Conservation (phyloP, 2,888 invertebrate genomes). For the Marronus borbonicus region DNA sequence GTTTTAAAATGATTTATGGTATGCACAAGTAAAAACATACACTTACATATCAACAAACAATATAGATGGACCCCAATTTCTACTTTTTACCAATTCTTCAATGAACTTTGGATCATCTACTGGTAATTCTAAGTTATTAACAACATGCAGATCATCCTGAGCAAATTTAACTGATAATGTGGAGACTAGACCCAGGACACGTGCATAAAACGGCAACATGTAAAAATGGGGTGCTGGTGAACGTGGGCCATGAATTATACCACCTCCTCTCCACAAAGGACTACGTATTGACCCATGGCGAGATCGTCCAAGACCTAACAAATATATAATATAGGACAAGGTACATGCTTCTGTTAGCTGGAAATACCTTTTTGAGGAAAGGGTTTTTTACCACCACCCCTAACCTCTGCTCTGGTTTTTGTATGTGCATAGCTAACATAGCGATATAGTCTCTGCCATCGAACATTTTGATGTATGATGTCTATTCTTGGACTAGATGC, state of each 20-base stretch:
- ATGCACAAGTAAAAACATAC: neutral
- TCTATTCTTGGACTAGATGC: conserved; percentile 89
- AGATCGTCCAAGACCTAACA: conserved; percentile 79
- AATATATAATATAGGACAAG: neutral
- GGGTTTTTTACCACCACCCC: conserved; percentile 93
- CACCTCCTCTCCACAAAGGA: conserved; percentile 89
- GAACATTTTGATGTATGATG: conserved; percentile 86
- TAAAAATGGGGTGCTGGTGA: conserved; percentile 93
- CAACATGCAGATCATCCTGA: conserved; percentile 95
- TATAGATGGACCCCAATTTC: conserved; percentile 97
- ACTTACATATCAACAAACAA: conserved; percentile 93
- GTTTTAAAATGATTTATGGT: conserved; percentile 54
- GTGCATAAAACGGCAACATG: conserved; percentile 87
- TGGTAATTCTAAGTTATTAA: conserved; percentile 89
- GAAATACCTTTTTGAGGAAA: conserved; percentile 94
- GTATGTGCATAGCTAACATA: conserved; percentile 86
- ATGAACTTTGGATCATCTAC: conserved; percentile 85
- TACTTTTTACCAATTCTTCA: conserved; percentile 83
- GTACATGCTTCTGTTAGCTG: no score
- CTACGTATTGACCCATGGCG: conserved; percentile 94
- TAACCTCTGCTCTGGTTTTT: conserved; percentile 87
- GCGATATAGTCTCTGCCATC: conserved; percentile 89
- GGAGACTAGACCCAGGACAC: conserved; percentile 87
- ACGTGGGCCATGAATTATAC: conserved; percentile 90
- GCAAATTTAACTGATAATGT: conserved; percentile 93